phyloP scores from a whole-genome alignment of 2,888 invertebrate species.

The Sminthurides aquaticus region DNA sequence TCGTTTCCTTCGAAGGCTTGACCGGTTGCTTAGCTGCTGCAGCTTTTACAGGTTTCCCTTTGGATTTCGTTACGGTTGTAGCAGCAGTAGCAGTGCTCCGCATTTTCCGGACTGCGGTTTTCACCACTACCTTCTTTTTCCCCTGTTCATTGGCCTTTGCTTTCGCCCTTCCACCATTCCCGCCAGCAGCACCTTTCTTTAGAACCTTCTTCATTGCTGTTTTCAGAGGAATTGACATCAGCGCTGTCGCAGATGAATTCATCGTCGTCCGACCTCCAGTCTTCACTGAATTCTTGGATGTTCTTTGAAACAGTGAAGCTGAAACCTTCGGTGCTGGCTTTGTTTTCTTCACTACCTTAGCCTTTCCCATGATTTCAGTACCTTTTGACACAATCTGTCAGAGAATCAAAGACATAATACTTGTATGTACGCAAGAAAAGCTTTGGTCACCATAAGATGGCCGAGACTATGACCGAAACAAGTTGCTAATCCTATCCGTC shows the following conservation, averaged over 20 bases:
- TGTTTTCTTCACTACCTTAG: conserved; percentile 32
- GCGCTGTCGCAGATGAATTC: conserved; percentile 13
- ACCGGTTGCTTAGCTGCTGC: too few species aligned
- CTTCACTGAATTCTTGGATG: conserved; percentile 28
- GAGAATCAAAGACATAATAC: neutral
- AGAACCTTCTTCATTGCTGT: conserved; percentile 14
- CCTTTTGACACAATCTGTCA: neutral
- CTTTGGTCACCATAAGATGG: neutral
- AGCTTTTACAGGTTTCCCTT: too few species aligned
- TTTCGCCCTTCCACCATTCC: conserved; percentile 5
- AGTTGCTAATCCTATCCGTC: neutral
- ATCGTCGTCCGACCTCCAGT: conserved; percentile 12
- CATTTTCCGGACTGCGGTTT: neutral
- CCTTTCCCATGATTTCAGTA: conserved; percentile 40
- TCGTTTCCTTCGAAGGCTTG: conserved; percentile 12
- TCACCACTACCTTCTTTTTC: neutral
- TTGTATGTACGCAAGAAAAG: neutral
- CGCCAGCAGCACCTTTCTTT: conserved; percentile 25
- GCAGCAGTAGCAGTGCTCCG: neutral
- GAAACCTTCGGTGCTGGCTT: conserved; percentile 36
- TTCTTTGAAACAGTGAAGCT: conserved; percentile 34
- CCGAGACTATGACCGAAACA: neutral
- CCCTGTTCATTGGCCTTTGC: neutral
- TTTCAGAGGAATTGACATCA: neutral
- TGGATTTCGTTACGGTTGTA: neutral